Evolutionary conservation across 2,113 vertebrate species (phyloP).

Genomic region (Hypanus sabinus): DNA sequence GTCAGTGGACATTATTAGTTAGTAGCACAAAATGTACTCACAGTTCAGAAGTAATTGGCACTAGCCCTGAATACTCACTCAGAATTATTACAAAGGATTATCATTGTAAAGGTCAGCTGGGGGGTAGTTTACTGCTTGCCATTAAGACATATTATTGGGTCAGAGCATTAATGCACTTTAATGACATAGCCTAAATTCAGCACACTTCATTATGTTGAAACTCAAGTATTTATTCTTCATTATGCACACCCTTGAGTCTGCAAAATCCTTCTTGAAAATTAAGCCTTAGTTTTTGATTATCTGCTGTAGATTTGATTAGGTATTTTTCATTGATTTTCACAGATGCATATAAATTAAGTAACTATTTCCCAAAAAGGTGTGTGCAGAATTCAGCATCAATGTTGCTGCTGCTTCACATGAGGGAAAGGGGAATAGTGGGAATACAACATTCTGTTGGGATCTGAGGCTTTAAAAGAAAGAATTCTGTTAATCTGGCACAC

Average conservation of each 20-base stretch:
- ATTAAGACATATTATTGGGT: neutral
- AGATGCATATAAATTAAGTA: neutral
- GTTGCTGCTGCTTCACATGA: neutral
- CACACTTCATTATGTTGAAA: neutral
- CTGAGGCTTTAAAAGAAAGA: neutral
- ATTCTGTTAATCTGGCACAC: too few relatives aligned
- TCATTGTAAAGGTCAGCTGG: neutral
- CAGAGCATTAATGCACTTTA: neutral
- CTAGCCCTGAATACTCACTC: neutral
- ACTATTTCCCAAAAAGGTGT: neutral
- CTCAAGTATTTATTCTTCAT: slow-evolving; percentile 19
- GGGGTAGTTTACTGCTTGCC: neutral
- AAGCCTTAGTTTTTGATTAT: neutral
- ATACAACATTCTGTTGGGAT: neutral
- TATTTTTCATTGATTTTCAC: neutral
- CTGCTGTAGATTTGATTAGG: neutral
- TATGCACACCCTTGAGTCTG: neutral
- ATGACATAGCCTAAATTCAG: neutral
- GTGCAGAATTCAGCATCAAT: neutral
- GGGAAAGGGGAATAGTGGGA: neutral
- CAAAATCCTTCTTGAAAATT: neutral
- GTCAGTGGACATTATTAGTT: neutral
- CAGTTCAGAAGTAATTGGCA: neutral
- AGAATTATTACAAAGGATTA: neutral
- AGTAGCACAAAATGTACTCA: neutral